Evolutionary conservation across 2,113 vertebrate species (phyloP).

Genomic region (Hemiprocne comata): DNA sequence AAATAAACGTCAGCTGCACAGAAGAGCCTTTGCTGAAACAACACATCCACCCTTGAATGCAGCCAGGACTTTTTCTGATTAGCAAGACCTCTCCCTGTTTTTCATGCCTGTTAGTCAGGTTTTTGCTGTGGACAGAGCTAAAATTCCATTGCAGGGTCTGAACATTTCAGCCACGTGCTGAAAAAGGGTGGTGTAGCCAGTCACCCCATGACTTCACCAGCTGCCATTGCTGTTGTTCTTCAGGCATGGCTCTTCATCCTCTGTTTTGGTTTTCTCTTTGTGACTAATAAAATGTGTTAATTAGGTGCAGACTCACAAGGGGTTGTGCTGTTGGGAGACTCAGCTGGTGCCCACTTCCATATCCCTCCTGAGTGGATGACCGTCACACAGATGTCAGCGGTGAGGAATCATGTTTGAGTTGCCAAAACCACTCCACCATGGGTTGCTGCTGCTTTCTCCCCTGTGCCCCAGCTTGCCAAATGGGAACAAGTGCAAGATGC

Average conservation of each 20-base stretch:
- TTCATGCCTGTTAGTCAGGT: background rate
- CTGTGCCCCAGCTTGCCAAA: background rate
- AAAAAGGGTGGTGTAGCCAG: background rate
- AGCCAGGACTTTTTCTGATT: background rate
- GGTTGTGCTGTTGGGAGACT: slow-evolving; percentile 79
- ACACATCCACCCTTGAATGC: background rate
- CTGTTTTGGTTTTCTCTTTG: background rate
- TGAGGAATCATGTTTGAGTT: slow-evolving; percentile 27
- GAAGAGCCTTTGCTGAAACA: background rate
- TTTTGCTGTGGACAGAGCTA: background rate
- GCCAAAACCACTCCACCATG: background rate
- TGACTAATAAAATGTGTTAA: background rate
- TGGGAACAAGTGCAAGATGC: slow-evolving; percentile 16
- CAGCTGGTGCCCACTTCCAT: slow-evolving; percentile 79
- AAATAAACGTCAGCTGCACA: slow-evolving; percentile 1
- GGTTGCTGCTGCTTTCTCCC: background rate
- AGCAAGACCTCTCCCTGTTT: background rate
- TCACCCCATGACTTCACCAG: background rate
- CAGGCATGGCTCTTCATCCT: background rate
- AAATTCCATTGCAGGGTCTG: slow-evolving; percentile 6
- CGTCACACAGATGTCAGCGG: slow-evolving; percentile 72
- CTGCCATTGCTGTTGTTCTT: background rate
- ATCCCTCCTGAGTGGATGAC: slow-evolving; percentile 80
- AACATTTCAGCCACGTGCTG: background rate
- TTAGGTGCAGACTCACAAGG: slow-evolving; percentile 75